These are phyloP conservation scores for Hippocampus barbouri DNA, from an alignment of 2,113 vertebrate genomes.

Conservation along the genomic window DNA sequence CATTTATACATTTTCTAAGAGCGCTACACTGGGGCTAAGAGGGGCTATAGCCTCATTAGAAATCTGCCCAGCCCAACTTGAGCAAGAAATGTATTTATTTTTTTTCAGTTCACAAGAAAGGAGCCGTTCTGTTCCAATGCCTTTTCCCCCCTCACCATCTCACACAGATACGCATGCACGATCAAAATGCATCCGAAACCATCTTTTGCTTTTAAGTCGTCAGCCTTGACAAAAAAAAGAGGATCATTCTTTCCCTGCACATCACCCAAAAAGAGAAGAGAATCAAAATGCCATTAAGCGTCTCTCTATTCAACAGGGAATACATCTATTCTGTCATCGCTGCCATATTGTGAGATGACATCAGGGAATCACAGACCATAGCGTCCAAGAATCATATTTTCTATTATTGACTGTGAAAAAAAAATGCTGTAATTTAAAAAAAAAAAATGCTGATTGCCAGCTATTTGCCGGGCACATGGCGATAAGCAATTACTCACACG, in stretches of 20 bases:
- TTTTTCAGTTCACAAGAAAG: too few species aligned
- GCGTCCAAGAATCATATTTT: slow-evolving; percentile 44
- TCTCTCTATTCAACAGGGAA: slow-evolving; percentile 60
- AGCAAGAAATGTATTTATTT: too few species aligned
- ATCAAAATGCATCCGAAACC: slow-evolving; percentile 53
- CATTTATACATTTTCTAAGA: too few species aligned
- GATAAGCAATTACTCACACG: neutral
- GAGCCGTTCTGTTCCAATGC: slow-evolving; percentile 33
- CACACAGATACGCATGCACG: slow-evolving; percentile 22
- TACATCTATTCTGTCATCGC: slow-evolving; percentile 64
- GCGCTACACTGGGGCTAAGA: too few species aligned
- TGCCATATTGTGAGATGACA: slow-evolving; percentile 67
- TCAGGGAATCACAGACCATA: slow-evolving; percentile 54
- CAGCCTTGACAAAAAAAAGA: slow-evolving; percentile 68
- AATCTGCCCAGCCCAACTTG: too few species aligned
- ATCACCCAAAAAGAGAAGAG: slow-evolving; percentile 58
- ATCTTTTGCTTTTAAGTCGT: slow-evolving; percentile 68
- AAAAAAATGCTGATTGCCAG: too few species aligned
- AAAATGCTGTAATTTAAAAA: neutral
- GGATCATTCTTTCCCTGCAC: slow-evolving; percentile 62
- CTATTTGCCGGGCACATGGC: too few species aligned
- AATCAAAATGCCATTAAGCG: slow-evolving; percentile 70
- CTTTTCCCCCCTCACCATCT: neutral
- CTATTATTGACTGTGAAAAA: slow-evolving; percentile 8
- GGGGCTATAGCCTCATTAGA: too few species aligned